Conservation (phyloP, 2,113 vertebrate species). For the Neogobius melanostomus region DNA sequence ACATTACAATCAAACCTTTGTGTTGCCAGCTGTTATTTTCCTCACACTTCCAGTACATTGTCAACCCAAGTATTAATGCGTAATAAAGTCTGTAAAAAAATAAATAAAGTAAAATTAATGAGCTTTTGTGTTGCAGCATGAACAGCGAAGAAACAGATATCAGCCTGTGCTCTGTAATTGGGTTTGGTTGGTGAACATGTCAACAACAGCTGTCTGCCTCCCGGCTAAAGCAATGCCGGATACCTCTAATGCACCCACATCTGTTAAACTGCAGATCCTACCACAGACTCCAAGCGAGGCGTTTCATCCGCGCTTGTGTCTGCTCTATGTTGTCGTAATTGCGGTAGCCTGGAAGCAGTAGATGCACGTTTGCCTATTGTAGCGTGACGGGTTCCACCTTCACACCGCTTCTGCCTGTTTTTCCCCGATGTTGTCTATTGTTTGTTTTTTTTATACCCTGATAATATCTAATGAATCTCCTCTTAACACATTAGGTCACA, state of each 20-base stretch:
- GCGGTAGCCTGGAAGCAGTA: constrained; percentile 51
- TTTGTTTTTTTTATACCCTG: constrained; percentile 42
- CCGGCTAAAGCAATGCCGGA: constrained; percentile 17
- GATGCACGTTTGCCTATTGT: constrained; percentile 66
- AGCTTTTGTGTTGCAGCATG: background rate
- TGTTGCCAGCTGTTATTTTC: background rate
- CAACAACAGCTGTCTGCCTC: constrained; percentile 30
- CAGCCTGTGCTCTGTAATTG: constrained; percentile 26
- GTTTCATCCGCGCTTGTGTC: constrained; percentile 33
- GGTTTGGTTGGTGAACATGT: constrained; percentile 28
- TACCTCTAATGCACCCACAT: constrained; percentile 39
- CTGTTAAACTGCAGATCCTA: constrained; percentile 33
- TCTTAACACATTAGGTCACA: constrained; percentile 60
- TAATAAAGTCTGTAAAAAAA: background rate
- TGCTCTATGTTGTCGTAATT: constrained; percentile 48
- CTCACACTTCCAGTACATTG: background rate
- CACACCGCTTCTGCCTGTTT: constrained; percentile 48
- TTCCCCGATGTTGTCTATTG: constrained; percentile 33
- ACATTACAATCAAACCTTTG: background rate
- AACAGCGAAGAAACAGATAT: background rate
- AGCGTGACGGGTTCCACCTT: constrained; percentile 59
- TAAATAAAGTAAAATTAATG: background rate
- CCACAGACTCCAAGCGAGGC: constrained; percentile 20
- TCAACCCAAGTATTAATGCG: background rate
- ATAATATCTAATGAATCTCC: constrained; percentile 69